These are phyloP conservation scores for Enoplosus armatus DNA, from an alignment of 2,797 vertebrate genomes.

Conservation along the genomic window DNA sequence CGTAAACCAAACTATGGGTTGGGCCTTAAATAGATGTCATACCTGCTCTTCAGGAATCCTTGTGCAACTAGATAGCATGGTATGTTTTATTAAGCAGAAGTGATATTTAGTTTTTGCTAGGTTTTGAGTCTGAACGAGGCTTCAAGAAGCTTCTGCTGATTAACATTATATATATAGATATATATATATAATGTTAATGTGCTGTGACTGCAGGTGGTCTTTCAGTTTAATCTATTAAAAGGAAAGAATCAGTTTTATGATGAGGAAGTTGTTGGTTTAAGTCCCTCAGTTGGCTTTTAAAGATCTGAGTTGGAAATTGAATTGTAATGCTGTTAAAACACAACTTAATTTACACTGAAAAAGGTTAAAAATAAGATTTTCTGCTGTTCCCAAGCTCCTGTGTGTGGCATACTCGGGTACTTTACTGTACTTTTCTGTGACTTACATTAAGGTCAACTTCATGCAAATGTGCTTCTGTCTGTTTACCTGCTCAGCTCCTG, in stretches of 20 bases:
- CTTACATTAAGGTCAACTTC: slow-evolving; percentile 12
- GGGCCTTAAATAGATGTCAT: slow-evolving; percentile 37
- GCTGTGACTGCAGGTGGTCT: neutral
- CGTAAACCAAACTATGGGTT: slow-evolving; percentile 32
- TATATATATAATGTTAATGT: neutral
- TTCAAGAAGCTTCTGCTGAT: neutral
- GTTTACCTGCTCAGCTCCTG: slow-evolving; percentile 33
- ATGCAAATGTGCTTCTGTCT: neutral
- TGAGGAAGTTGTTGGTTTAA: neutral
- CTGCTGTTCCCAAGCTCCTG: neutral
- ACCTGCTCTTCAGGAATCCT: slow-evolving; percentile 46
- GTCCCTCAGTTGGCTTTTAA: neutral
- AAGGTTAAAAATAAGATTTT: neutral
- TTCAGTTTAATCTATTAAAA: neutral
- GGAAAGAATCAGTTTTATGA: neutral
- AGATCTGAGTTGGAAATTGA: neutral
- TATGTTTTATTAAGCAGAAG: neutral
- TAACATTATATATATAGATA: too few relatives aligned
- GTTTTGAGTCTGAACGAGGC: neutral
- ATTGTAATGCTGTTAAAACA: too few relatives aligned
- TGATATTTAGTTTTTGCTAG: neutral
- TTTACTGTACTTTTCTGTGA: neutral
- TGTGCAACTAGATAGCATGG: neutral
- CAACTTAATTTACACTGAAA: neutral
- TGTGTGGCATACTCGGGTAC: neutral